Conservation (phyloP, 1,140 invertebrate genomes). For the Aphaenogaster ashmeadi region DNA sequence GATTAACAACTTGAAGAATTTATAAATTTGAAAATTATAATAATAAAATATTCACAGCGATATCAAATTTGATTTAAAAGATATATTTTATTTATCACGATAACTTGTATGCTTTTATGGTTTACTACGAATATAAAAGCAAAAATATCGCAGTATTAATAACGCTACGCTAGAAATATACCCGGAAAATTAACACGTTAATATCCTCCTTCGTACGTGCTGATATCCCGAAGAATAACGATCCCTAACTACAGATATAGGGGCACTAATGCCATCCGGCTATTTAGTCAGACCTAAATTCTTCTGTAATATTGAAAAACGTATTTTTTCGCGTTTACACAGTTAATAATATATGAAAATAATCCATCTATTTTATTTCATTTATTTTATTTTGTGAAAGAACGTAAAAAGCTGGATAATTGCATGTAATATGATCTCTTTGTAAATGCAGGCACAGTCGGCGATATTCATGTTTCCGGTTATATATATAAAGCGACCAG, state of each 20-base stretch:
- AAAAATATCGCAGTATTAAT: background rate
- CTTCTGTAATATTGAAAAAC: background rate
- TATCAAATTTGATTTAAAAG: background rate
- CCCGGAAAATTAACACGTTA: background rate
- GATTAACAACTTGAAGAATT: background rate
- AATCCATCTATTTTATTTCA: background rate
- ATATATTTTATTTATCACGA: background rate
- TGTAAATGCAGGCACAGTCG: background rate
- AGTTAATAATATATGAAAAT: background rate
- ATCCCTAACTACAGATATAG: background rate
- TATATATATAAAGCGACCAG: slow-evolving; percentile 7
- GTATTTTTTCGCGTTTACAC: background rate
- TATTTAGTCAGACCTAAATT: background rate
- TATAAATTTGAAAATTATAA: background rate
- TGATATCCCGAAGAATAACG: background rate
- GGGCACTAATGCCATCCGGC: background rate
- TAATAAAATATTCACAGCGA: background rate
- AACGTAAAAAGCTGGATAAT: background rate
- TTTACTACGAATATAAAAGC: background rate
- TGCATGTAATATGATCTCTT: background rate
- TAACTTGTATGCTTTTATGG: background rate
- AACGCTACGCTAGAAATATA: background rate
- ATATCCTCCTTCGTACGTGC: background rate
- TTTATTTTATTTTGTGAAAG: background rate
- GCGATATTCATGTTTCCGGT: background rate